These are phyloP conservation scores for Drosophila leonis DNA, from an alignment of 2,888 invertebrate genomes.

Conservation along the genomic window DNA sequence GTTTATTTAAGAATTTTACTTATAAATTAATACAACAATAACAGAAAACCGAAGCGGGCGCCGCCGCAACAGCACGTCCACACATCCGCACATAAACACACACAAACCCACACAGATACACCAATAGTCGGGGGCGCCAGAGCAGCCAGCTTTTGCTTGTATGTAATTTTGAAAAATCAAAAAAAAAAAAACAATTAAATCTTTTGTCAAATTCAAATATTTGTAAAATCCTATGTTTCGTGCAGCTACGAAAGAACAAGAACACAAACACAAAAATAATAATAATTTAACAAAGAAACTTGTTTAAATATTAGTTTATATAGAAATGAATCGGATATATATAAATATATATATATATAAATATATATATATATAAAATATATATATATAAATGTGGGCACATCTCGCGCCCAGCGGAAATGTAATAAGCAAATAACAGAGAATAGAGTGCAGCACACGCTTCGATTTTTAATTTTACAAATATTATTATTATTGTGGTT, in stretches of 20 bases:
- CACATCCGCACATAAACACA: constrained; percentile 34
- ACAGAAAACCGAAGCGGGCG: constrained; percentile 53
- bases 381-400: constrained; percentile 56
- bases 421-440: constrained; percentile 66
- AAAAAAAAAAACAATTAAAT: constrained; percentile 4
- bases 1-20: constrained; percentile 81
- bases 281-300: constrained; percentile 33
- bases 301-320: constrained; percentile 76
- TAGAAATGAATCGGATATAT: constrained; percentile 63
- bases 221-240: constrained; percentile 77
- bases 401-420: constrained; percentile 56
- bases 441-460: constrained; percentile 81
- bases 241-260: constrained; percentile 59
- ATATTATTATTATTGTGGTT: constrained; percentile 83
- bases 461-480: constrained; percentile 81
- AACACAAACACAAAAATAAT: constrained; percentile 25
- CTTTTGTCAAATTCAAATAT: constrained; percentile 52
- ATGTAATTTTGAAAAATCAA: constrained; percentile 57
- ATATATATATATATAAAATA: constrained; percentile 55
- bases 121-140: constrained; percentile 40
- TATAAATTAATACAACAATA: constrained; percentile 58
- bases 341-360: constrained; percentile 53
- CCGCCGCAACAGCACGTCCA: constrained; percentile 33
- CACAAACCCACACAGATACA: constrained; percentile 31
- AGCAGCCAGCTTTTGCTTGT: constrained; percentile 73